Conservation (phyloP, 2,888 invertebrate genomes). For the Eupithecia exiguata region DNA sequence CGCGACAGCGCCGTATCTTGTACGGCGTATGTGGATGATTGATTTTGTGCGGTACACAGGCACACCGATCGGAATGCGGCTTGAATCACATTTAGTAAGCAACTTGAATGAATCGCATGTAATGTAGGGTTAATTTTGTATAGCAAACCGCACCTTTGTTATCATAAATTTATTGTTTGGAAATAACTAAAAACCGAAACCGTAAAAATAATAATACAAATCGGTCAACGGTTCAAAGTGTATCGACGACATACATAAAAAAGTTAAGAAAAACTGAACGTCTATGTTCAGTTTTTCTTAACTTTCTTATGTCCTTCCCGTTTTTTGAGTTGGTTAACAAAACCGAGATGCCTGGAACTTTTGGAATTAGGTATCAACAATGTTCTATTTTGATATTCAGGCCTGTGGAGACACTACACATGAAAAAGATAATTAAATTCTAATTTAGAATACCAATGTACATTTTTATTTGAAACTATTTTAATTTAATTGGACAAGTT, state of each 20-base stretch:
- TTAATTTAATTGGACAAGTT: not conserved
- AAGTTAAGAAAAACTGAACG: too few species aligned
- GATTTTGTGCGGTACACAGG: conserved; percentile 27
- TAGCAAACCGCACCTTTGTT: conserved; percentile 6
- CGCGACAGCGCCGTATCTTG: conserved; percentile 49
- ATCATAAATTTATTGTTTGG: not conserved
- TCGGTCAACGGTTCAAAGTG: too few species aligned
- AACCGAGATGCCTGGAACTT: not conserved
- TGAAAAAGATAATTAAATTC: not conserved
- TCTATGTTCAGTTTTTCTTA: too few species aligned
- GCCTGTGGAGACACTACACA: not conserved
- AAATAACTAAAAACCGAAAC: too few species aligned
- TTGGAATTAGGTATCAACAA: not conserved
- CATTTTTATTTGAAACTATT: not conserved
- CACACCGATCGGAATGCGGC: conserved; percentile 21
- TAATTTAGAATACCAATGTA: not conserved
- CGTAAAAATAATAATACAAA: too few species aligned
- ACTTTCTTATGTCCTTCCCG: too few species aligned
- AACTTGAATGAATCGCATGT: not conserved
- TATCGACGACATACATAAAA: too few species aligned
- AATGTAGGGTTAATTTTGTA: conserved; percentile 8
- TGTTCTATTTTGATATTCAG: not conserved
- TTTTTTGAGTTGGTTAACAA: not conserved
- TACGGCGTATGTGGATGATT: conserved; percentile 39
- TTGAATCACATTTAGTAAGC: conserved; percentile 20